phyloP scores from a whole-genome alignment of 2,797 vertebrate species.

The Australoheros facetus region DNA sequence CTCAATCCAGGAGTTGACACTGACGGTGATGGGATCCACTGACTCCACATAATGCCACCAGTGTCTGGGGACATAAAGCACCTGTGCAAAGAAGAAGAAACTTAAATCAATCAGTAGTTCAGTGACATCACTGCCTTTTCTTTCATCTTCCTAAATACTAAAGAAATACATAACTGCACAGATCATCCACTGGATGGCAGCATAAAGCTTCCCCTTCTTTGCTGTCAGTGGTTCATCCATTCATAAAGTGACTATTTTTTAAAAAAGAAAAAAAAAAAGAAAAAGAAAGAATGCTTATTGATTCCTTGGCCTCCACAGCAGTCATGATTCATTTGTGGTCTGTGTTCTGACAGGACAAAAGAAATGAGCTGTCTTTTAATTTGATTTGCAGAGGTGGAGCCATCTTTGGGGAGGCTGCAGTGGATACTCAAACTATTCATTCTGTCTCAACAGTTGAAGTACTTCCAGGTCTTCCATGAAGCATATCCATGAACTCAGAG shows the following conservation, averaged over 20 bases:
- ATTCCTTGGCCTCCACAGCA: constrained; percentile 31
- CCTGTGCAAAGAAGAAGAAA: constrained; percentile 73
- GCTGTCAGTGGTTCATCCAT: background rate
- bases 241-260: constrained; percentile 40
- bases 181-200: constrained; percentile 71
- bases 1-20: constrained; percentile 97
- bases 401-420: constrained; percentile 21
- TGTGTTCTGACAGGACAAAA: constrained; percentile 43
- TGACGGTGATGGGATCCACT: constrained; percentile 92
- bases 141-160: background rate
- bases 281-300: constrained; percentile 24
- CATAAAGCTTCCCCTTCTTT: constrained; percentile 8
- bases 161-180: fast-evolving
- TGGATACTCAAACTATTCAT: constrained; percentile 4
- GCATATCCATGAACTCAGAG: background rate
- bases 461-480: constrained; percentile 8
- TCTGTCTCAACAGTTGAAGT: constrained; percentile 10
- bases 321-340: constrained; percentile 33
- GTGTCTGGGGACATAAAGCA: constrained; percentile 92
- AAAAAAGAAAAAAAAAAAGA: background rate
- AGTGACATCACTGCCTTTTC: background rate
- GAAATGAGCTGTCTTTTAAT: constrained; percentile 34
- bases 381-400: constrained; percentile 35
- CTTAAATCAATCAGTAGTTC: background rate
- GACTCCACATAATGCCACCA: constrained; percentile 99